A percentile compares a stretch with the other conserved stretches of the same genome.
Conservation (phyloP, 2,797 vertebrate genomes). For the Brachyalestes nurse region DNA sequence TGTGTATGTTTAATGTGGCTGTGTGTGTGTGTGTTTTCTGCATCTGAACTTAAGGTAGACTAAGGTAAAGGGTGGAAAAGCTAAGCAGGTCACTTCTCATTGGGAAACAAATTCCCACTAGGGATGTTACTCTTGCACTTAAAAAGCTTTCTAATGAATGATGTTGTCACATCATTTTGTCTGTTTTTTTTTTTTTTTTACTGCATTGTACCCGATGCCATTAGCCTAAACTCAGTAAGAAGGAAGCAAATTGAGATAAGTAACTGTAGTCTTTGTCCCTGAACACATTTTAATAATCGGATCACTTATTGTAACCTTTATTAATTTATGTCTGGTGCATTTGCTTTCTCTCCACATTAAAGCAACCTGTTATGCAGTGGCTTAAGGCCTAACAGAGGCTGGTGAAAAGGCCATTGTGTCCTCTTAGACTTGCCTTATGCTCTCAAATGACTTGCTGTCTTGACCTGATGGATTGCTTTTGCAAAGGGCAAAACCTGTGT, state of each 20-base stretch:
- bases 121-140: conserved; percentile 53
- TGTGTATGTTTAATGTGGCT: conserved; percentile 16
- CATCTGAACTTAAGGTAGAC: conserved; percentile 41
- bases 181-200: conserved; percentile 18
- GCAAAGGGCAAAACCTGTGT: conserved; percentile 48
- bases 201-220: background rate
- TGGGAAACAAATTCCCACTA: conserved; percentile 64
- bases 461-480: conserved; percentile 57
- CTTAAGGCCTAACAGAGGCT: conserved; percentile 33
- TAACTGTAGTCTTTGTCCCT: conserved; percentile 3
- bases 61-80: conserved; percentile 60
- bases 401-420: conserved; percentile 52
- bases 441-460: conserved; percentile 16
- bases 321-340: conserved; percentile 48
- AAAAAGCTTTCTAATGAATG: conserved; percentile 38
- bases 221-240: conserved; percentile 29
- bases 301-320: conserved; percentile 52
- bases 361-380: conserved; percentile 45
- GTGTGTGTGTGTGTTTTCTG: background rate
- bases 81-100: conserved; percentile 75
- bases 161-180: background rate
- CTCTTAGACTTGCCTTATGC: conserved; percentile 43
- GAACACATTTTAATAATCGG: conserved; percentile 42
- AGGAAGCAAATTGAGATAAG: background rate
- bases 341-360: conserved; percentile 30